These are phyloP conservation scores for Tinea semifulvella DNA, from an alignment of 2,888 invertebrate species.

Conservation along the genomic window DNA sequence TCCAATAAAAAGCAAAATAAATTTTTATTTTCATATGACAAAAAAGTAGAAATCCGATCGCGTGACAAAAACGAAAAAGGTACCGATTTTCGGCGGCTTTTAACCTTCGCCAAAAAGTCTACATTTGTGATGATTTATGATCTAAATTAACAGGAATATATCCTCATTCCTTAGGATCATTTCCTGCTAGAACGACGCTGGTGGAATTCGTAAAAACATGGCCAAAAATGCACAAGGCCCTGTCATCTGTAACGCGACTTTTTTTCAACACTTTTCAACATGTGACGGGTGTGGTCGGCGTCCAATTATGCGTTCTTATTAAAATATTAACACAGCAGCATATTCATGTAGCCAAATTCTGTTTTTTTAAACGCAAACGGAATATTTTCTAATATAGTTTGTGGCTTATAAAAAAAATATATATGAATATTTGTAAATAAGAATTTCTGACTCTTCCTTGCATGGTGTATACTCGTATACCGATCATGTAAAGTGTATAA, in stretches of 20 bases:
- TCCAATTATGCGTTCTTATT: constrained; percentile 1
- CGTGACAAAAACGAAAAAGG: too few species aligned
- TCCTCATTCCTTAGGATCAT: constrained; percentile 63
- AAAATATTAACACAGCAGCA: constrained; percentile 1
- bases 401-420: too few species aligned
- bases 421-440: too few species aligned
- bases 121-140: constrained; percentile 65
- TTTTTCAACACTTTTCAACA: constrained; percentile 10
- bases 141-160: constrained; percentile 65
- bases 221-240: constrained; percentile 33
- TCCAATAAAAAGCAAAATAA: constrained; percentile 1
- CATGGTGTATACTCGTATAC: too few species aligned
- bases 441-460: too few species aligned
- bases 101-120: constrained; percentile 34
- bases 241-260: constrained; percentile 19
- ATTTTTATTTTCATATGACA: constrained; percentile 27
- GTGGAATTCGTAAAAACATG: constrained; percentile 39
- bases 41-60: too few species aligned
- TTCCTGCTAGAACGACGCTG: constrained; percentile 60
- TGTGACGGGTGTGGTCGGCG: background rate
- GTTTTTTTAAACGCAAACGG: too few species aligned
- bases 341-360: too few species aligned
- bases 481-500: too few species aligned
- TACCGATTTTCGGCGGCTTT: constrained; percentile 4
- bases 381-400: too few species aligned